phyloP scores from a whole-genome alignment of 1,140 invertebrate genomes.

The Paralvinella palmiformis region DNA sequence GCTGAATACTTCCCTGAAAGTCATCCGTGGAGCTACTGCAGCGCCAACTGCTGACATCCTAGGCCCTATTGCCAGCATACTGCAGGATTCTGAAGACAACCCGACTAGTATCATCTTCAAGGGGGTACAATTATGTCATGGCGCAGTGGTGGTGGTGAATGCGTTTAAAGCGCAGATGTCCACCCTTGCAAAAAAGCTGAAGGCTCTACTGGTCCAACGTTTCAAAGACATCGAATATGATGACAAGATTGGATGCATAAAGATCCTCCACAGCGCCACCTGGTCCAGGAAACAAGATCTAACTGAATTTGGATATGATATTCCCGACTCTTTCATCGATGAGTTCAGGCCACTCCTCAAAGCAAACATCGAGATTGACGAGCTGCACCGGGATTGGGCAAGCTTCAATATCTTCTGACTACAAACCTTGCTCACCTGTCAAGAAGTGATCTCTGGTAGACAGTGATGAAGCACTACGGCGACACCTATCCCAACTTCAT shows the following conservation, averaged over 20 bases:
- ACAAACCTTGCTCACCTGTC: slow-evolving; percentile 2
- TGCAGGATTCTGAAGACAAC: slow-evolving; percentile 1
- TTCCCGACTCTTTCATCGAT: background rate
- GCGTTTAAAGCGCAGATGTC: background rate
- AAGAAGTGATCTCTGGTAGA: slow-evolving; percentile 5
- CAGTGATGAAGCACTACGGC: slow-evolving; percentile 1
- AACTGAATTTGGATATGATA: background rate
- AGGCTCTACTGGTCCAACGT: background rate
- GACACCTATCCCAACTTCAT: slow-evolving; percentile 4
- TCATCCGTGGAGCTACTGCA: slow-evolving; percentile 1
- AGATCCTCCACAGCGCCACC: background rate
- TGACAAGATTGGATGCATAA: slow-evolving; percentile 5
- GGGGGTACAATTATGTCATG: background rate
- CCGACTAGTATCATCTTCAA: background rate
- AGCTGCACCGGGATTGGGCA: background rate
- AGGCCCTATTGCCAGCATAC: background rate
- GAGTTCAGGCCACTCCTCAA: slow-evolving; percentile 3
- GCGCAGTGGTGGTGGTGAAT: background rate
- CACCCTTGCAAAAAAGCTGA: slow-evolving; percentile 2
- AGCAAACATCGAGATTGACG: slow-evolving; percentile 1
- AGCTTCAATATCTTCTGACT: slow-evolving; percentile 2
- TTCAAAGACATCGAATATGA: slow-evolving; percentile 1
- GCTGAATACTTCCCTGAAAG: background rate
- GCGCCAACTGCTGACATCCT: background rate
- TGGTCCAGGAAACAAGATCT: background rate